phyloP scores from a whole-genome alignment of 2,888 invertebrate species.

The Autographa pulchrina region DNA sequence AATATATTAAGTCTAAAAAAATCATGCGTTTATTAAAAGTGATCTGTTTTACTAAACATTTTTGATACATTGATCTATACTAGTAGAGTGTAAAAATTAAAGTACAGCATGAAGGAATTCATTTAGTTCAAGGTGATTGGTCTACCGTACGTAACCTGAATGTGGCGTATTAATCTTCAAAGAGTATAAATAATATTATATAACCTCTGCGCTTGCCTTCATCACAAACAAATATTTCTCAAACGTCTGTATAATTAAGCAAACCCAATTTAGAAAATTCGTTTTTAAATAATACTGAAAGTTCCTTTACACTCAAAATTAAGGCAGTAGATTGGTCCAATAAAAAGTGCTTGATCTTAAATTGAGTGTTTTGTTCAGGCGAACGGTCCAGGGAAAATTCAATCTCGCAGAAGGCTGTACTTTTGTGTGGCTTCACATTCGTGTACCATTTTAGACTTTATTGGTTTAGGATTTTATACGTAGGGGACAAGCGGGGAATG shows the following conservation, averaged over 20 bases:
- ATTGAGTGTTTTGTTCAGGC: constrained; percentile 78
- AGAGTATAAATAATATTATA: no score
- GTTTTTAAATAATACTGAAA: constrained; percentile 46
- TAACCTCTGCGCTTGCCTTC: no score
- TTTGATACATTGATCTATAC: no score
- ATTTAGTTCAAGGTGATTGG: no score
- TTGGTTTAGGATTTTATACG: constrained; percentile 63
- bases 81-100: no score
- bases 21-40: no score
- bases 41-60: no score
- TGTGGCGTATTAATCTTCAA: no score
- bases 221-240: constrained; percentile 9
- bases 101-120: no score
- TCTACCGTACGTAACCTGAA: no score
- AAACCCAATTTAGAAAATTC: constrained; percentile 30
- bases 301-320: constrained; percentile 52
- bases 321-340: constrained; percentile 64
- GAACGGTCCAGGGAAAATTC: constrained; percentile 65
- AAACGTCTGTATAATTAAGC: constrained; percentile 9
- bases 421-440: constrained; percentile 55
- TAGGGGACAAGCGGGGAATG: constrained; percentile 54
- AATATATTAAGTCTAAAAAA: no score
- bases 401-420: constrained; percentile 61
- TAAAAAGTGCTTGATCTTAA: constrained; percentile 73
- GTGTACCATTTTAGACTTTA: constrained; percentile 58